Evolutionary conservation across 1,140 invertebrate genomes (phyloP).

Genomic region (Ephestia elutella): DNA sequence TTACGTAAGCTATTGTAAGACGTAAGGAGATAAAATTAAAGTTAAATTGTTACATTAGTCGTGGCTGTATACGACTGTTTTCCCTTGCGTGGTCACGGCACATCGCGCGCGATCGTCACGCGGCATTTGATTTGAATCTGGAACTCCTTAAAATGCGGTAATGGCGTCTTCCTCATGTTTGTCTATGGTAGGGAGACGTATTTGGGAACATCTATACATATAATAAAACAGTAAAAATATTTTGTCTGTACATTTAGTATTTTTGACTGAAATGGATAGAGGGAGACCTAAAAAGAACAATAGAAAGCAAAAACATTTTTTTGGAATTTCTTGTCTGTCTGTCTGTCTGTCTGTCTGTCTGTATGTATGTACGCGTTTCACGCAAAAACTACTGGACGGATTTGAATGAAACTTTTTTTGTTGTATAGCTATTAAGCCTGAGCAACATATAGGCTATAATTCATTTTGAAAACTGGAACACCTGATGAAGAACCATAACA

Average conservation of each 20-base stretch:
- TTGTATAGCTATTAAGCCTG: no score
- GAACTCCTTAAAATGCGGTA: conserved; percentile 60
- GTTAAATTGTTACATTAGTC: conserved; percentile 19
- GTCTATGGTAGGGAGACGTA: conserved; percentile 17
- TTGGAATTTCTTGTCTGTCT: no score
- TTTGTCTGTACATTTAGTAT: no score
- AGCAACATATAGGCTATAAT: no score
- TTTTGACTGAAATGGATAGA: no score
- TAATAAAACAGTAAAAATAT: not conserved
- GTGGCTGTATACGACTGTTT: conserved; percentile 13
- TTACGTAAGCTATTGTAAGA: conserved; percentile 16
- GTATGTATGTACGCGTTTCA: no score
- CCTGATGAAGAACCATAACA: no score
- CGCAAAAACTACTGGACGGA: no score
- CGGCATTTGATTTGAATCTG: conserved; percentile 64
- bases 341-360: no score
- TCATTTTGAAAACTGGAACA: no score
- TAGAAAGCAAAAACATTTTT: not conserved
- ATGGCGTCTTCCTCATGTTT: conserved; percentile 42
- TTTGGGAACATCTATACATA: not conserved
- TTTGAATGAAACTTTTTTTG: no score
- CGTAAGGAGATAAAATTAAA: conserved; percentile 17
- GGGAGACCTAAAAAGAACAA: no score
- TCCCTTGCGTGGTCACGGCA: conserved; percentile 24
- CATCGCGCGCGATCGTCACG: conserved; percentile 50